Evolutionary conservation across 2,797 vertebrate species (phyloP).

Genomic region (Brachyalestes nurse): DNA sequence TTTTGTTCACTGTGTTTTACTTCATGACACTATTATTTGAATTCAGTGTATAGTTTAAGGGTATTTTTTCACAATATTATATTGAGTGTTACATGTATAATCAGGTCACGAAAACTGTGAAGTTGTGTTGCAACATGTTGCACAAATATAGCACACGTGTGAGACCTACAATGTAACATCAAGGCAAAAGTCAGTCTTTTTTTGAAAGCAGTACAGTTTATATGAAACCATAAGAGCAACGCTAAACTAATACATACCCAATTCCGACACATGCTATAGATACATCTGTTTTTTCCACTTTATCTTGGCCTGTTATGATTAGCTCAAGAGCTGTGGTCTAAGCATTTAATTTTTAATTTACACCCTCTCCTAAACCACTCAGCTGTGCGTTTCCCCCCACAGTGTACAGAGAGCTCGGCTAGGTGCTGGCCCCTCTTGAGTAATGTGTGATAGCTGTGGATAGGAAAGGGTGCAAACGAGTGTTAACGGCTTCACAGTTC

Average conservation of each 20-base stretch:
- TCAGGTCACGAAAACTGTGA: too few species aligned
- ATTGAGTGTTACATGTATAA: too few species aligned
- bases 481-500: slow-evolving; percentile 48
- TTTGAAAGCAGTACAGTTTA: not conserved
- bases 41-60: too few species aligned
- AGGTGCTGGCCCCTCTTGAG: slow-evolving; percentile 28
- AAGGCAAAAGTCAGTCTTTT: too few species aligned
- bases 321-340: slow-evolving; percentile 25
- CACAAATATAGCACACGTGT: too few species aligned
- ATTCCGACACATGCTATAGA: not conserved
- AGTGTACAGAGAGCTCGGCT: not conserved
- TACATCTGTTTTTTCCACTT: not conserved
- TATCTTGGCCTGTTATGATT: slow-evolving; percentile 33
- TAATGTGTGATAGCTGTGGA: slow-evolving; percentile 47
- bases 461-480: slow-evolving; percentile 40
- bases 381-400: slow-evolving; percentile 18
- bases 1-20: too few species aligned
- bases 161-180: too few species aligned
- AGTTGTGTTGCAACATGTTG: too few species aligned
- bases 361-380: slow-evolving; percentile 18
- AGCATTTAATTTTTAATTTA: too few species aligned
- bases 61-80: too few species aligned
- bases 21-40: too few species aligned
- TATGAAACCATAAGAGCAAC: not conserved
- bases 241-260: not conserved